Evolutionary conservation across 1,140 invertebrate genomes (phyloP).

Genomic region (Lasioglossum albipes): DNA sequence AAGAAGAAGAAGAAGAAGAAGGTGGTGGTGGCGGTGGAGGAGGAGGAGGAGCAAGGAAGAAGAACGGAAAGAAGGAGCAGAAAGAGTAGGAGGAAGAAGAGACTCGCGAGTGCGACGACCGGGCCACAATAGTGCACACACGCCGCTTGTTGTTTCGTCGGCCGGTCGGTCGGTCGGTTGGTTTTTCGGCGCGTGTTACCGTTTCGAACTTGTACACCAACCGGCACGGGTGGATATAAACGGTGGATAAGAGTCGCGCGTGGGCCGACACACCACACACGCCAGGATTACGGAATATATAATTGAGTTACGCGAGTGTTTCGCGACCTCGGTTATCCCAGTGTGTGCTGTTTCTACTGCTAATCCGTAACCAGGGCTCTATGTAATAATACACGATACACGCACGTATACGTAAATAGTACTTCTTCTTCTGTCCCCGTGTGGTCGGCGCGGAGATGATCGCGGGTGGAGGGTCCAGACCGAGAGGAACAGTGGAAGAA

Average conservation of each 20-base stretch:
- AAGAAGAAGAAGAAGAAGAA: conserved; percentile 9
- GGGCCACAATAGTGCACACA: conserved; percentile 54
- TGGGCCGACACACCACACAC: no score
- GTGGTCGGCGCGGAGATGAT: conserved; percentile 7
- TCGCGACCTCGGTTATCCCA: conserved; percentile 5
- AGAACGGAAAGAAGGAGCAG: conserved; percentile 37
- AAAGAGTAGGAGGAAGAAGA: conserved; percentile 55
- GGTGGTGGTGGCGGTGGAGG: not conserved
- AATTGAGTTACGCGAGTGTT: conserved; percentile 34
- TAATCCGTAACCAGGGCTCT: not conserved
- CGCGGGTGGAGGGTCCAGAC: conserved; percentile 35
- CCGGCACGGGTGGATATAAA: not conserved
- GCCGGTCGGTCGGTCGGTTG: conserved; percentile 23
- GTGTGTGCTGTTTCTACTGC: conserved; percentile 40
- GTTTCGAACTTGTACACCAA: not conserved
- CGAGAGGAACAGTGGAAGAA: conserved; percentile 31
- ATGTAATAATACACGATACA: conserved; percentile 20
- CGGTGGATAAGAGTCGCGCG: no score
- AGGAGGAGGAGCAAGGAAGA: conserved; percentile 11
- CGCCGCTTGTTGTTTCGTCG: conserved; percentile 62
- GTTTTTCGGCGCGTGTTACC: conserved; percentile 22
- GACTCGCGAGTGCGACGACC: conserved; percentile 65
- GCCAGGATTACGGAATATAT: no score
- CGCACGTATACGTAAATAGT: conserved; percentile 5
- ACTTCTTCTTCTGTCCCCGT: not conserved